phyloP scores from a whole-genome alignment of 2,888 invertebrate species.

The Lymantria dispar region DNA sequence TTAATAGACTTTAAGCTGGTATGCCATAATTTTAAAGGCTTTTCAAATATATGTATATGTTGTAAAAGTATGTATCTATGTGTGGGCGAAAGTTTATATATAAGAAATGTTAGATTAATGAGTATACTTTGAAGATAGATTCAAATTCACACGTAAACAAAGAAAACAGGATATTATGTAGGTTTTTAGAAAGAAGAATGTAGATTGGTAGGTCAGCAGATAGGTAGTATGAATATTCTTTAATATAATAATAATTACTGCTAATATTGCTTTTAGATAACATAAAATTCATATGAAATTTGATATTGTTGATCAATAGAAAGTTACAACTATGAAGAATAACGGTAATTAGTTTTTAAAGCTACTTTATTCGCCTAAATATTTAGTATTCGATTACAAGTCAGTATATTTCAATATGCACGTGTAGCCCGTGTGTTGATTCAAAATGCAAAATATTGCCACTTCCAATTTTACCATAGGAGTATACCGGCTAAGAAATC shows the following conservation, averaged over 20 bases:
- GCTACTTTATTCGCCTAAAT: not conserved
- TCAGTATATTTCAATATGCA: no score
- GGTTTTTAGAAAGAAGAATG: slow-evolving; percentile 7
- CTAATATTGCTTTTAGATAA: not conserved
- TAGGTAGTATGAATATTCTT: not conserved
- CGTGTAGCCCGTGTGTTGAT: no score
- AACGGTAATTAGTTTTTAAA: not conserved
- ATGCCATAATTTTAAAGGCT: no score
- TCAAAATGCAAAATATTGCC: no score
- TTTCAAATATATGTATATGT: no score
- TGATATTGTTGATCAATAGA: not conserved
- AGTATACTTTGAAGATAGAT: not conserved
- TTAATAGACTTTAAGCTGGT: no score
- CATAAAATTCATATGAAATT: slow-evolving; percentile 1
- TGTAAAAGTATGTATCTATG: no score
- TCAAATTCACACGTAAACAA: not conserved
- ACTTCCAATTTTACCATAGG: no score
- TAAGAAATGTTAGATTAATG: no score
- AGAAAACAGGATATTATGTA: slow-evolving; percentile 15
- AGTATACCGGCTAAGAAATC: no score
- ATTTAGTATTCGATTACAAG: no score
- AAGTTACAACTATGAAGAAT: not conserved
- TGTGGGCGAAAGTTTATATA: no score
- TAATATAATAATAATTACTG: not conserved
- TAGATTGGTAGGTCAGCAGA: slow-evolving; percentile 1